Base-by-base conservation (phyloP, 2,113 vertebrate genomes). In the Todiramphus saurophagus region DNA sequence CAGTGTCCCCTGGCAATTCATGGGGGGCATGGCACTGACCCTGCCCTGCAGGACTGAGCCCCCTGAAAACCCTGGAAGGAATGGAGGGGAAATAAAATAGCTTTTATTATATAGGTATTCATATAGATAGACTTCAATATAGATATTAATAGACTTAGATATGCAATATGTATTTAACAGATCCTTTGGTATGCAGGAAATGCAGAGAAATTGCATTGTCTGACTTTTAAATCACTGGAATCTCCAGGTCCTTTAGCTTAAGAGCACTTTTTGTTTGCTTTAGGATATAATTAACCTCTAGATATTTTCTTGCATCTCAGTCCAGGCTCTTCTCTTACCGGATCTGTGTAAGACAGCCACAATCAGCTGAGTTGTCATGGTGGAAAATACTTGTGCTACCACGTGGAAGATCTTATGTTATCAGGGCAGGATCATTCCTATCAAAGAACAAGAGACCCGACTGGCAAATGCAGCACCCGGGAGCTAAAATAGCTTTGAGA, bases 11-110 rank as follows among this genome's bases (percentile, higher is more conserved):
- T 0, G 1, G 56, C 25, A 87, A 67, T 79, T 50, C 35, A 23
- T 3, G 13, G 33, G 12, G 11, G 15, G 4, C 7, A 58, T 1
- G 0, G 56, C 25, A 91, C n/a, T 4, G 3, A 41, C 18, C 17
- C 74, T 78, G 11, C 27, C 21, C 39, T 30, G 55, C 19, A 77
- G 48, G 35, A 58, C 33, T 69, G 55, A 87, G 30, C 30, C 59
- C 55, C 0, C 0, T 44, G 37, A 74, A 87, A 74, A 83, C 15
- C 11, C 50, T 77, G 21, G 17, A n/a, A 78, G 25, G 15, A 56
- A 4, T 46, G 13, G 56, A 55, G 66, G 27, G 24, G n/a, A 69
- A 89, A 80, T 46, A 80, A 72, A 92, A 58, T 3, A 69, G 59
- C 18, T 91, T 93, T 69, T 70, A 24, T 39, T 13, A 68, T 28